phyloP scores from a whole-genome alignment of 92 coral and sea anemone genomes.

The Diadumene lineata region DNA sequence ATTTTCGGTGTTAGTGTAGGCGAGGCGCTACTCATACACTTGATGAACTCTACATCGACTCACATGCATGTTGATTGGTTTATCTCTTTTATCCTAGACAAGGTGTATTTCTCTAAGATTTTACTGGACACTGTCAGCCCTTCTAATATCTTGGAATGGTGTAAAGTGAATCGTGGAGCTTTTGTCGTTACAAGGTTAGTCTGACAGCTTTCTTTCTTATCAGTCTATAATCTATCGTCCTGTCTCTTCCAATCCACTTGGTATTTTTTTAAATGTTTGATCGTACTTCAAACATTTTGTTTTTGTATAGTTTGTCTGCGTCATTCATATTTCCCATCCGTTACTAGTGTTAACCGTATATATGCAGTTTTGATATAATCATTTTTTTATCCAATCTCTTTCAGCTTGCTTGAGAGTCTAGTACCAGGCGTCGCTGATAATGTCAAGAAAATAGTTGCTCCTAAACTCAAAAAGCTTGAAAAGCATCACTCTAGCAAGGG shows the following conservation, averaged over 20 bases:
- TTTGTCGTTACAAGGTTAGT: constrained; percentile 90
- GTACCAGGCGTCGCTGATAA: constrained; percentile 82
- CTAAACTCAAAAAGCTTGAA: constrained; percentile 65
- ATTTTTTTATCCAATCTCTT: too few relatives aligned
- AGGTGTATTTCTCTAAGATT: constrained; percentile 65
- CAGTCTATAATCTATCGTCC: not conserved
- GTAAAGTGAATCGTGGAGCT: constrained; percentile 92
- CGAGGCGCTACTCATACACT: too few relatives aligned
- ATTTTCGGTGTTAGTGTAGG: too few relatives aligned
- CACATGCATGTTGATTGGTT: too few relatives aligned
- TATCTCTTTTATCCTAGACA: too few relatives aligned
- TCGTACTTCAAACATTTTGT: not conserved
- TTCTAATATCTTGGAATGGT: constrained; percentile 72
- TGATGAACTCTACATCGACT: too few relatives aligned
- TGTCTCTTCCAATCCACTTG: not conserved
- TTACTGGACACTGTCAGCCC: constrained; percentile 69
- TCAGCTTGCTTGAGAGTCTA: constrained; percentile 81
- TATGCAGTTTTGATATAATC: not conserved
- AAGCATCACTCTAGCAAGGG: constrained; percentile 75
- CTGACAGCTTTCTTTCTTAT: not conserved
- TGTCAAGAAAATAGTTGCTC: constrained; percentile 55
- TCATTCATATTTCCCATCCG: not conserved
- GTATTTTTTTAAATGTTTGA: not conserved
- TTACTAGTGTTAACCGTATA: not conserved
- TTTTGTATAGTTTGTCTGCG: not conserved